Evolutionary conservation across 2,888 invertebrate species (phyloP), one percentile per base, ranked within the genome.

Genomic region (Lamellibrachia columna): DNA sequence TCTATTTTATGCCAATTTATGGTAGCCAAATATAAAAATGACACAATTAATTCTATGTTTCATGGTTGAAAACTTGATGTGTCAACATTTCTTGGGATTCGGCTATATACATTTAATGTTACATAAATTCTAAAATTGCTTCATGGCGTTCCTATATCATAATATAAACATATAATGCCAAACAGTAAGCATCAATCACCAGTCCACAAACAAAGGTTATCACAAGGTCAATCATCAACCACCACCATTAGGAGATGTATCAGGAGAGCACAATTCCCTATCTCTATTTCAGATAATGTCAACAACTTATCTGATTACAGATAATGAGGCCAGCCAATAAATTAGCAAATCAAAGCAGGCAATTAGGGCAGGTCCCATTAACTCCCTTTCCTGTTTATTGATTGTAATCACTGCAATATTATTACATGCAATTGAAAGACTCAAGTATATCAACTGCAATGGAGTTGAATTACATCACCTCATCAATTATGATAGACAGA

Each of bases 251-350:
- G 75, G 15, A 75, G 75, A 75, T 75, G 75, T 22, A 75, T 75
- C 75, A 75, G 15, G 6, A 6, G 22, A 22, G 15, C 75, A 75
- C 6, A 75, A 75, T 22, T 15, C 3, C 15, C 3, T 0, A 75
- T 75, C 75, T 75, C 75, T n/a, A 75, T 75, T 75, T 75, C 75
- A 75, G 75, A 75, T 22, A 75, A 75, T 75, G 75, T 75, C 75
- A 75, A 75, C 75, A 75, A 75, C 75, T 75, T 75, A 75, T 75
- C 75, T 3, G 75, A 75, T 75, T 75, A 75, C 75, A 22, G 75
- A 75, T 75, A 75, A 75, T 75, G 22, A 75, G 75, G 75, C 75
- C 6, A 6, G 15, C 75, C 75, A 75, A 11, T n/a, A 55, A 55
- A 55, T 55, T 9, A 55, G 55, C 55, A 75, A 75, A 75, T 75